These are phyloP conservation scores for Phthorimaea operculella DNA, from an alignment of 1,140 invertebrate species.

Conservation along the genomic window DNA sequence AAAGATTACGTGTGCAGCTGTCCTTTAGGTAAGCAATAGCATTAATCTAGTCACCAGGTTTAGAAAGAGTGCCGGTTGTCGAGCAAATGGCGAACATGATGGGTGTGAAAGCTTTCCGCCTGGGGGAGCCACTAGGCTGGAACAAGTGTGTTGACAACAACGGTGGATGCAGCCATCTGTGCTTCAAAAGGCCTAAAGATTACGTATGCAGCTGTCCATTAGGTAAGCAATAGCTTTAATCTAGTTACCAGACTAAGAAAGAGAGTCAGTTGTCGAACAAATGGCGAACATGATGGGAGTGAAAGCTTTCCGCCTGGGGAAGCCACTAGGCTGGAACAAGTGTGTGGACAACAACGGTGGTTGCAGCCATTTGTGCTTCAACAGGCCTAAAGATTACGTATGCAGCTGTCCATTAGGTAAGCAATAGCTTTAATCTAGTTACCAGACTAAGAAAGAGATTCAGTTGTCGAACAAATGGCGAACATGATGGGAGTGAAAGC, in stretches of 20 bases:
- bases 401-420: slow-evolving; percentile 84
- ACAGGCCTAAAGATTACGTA: slow-evolving; percentile 77
- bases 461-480: slow-evolving; percentile 87
- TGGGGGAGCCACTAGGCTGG: slow-evolving; percentile 66
- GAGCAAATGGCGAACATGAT: slow-evolving; percentile 91
- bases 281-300: slow-evolving; percentile 90
- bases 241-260: slow-evolving; percentile 69
- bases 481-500: slow-evolving; percentile 92
- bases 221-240: slow-evolving; percentile 42
- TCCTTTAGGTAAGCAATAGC: slow-evolving; percentile 71
- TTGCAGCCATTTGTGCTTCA: slow-evolving; percentile 88
- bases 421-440: background rate
- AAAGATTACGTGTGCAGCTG: slow-evolving; percentile 82
- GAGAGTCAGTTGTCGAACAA: slow-evolving; percentile 87
- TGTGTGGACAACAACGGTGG: slow-evolving; percentile 81
- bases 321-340: slow-evolving; percentile 63
- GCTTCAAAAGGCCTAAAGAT: slow-evolving; percentile 79
- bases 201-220: slow-evolving; percentile 87
- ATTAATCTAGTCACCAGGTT: slow-evolving; percentile 52
- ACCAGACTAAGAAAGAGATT: slow-evolving; percentile 73
- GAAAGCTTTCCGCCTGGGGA: slow-evolving; percentile 77
- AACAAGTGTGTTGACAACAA: slow-evolving; percentile 77
- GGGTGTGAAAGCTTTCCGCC: slow-evolving; percentile 84
- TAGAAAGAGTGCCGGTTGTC: slow-evolving; percentile 80
- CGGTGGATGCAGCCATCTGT: slow-evolving; percentile 87